Conservation (phyloP, 2,113 vertebrate genomes). For the Amphilophus citrinellus region DNA sequence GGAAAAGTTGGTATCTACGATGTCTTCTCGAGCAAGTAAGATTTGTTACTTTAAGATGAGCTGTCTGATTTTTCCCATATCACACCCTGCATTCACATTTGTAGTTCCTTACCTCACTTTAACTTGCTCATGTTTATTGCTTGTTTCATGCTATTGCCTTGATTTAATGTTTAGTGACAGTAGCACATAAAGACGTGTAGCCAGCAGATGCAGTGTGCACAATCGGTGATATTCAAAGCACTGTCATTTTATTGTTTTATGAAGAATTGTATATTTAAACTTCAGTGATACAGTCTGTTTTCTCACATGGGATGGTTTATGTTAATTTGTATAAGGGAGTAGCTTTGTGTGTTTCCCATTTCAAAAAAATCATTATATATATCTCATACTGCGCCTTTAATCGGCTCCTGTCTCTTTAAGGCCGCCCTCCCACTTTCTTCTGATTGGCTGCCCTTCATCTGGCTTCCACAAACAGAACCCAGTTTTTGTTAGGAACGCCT, state of each 20-base stretch:
- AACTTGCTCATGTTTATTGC: neutral
- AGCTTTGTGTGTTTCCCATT: neutral
- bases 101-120: no score
- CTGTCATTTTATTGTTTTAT: neutral
- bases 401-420: no score
- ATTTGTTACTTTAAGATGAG: neutral
- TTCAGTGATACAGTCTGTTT: neutral
- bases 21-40: conserved; percentile 91
- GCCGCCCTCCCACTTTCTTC: neutral
- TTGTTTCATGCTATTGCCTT: neutral
- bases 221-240: neutral
- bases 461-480: neutral
- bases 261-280: neutral
- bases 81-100: no score
- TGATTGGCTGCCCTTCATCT: neutral
- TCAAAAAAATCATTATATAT: neutral
- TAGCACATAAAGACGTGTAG: neutral
- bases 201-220: neutral
- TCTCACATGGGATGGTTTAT: neutral
- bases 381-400: neutral
- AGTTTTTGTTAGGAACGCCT: neutral
- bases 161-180: neutral
- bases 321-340: neutral
- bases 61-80: accelerated
- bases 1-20: conserved; percentile 98